Evolutionary conservation across 2,888 invertebrate genomes (phyloP).

Genomic region (Eupsilia transversa): DNA sequence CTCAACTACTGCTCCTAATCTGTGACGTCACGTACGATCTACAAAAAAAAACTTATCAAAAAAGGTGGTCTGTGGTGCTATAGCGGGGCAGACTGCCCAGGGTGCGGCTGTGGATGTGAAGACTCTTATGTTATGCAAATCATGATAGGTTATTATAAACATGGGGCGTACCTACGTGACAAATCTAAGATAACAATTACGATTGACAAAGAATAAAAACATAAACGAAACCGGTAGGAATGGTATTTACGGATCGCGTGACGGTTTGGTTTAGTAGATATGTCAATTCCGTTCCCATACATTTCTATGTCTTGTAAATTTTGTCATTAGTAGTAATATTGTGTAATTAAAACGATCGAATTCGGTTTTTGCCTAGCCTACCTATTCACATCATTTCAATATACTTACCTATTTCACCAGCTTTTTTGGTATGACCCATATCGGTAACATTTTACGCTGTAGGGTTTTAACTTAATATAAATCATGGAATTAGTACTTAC

Average conservation of each 20-base stretch:
- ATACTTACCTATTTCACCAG: no score
- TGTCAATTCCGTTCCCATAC: conserved; percentile 20
- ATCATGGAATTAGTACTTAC: no score
- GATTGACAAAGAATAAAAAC: conserved; percentile 17
- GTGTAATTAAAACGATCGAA: conserved; percentile 4
- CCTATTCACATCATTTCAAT: neutral
- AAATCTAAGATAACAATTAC: conserved; percentile 11
- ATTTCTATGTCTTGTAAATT: conserved; percentile 13
- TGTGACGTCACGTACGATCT: neutral
- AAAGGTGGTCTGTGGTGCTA: neutral
- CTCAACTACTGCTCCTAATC: no score
- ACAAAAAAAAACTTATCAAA: neutral
- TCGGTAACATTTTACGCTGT: neutral
- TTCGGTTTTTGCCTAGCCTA: neutral
- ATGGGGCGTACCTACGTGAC: neutral
- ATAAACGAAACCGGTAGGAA: conserved; percentile 31
- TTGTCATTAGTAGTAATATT: neutral
- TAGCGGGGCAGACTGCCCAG: neutral
- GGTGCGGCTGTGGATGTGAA: neutral
- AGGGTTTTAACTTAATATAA: neutral
- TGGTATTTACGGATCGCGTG: conserved; percentile 35
- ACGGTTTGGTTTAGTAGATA: neutral
- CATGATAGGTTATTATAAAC: neutral
- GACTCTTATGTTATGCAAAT: neutral
- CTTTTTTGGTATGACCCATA: neutral